These are phyloP conservation scores for Leucozona laternaria DNA, from an alignment of 2,888 invertebrate species.

Conservation along the genomic window DNA sequence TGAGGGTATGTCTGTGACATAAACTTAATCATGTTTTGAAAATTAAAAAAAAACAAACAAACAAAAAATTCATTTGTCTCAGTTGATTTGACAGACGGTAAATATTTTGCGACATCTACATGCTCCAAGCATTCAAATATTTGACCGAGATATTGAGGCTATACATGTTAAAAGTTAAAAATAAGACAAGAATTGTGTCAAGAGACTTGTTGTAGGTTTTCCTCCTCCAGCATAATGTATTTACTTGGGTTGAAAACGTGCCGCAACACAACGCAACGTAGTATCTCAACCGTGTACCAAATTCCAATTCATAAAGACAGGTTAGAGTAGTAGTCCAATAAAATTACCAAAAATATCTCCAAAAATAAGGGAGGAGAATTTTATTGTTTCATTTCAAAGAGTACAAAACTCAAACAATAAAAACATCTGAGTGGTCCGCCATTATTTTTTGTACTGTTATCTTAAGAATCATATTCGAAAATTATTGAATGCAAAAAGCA, in stretches of 20 bases:
- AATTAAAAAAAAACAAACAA: neutral
- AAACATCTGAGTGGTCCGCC: no score
- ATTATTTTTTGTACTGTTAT: no score
- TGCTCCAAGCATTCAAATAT: neutral
- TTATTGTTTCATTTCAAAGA: no score
- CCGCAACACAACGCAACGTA: no score
- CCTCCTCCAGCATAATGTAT: neutral
- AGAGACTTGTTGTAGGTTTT: neutral
- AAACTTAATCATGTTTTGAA: constrained; percentile 19
- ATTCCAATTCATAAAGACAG: no score
- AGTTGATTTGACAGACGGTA: neutral
- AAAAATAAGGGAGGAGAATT: no score
- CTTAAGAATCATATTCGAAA: no score
- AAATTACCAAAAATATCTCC: no score
- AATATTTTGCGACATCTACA: neutral
- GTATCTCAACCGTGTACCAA: no score
- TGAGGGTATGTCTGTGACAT: constrained; percentile 20
- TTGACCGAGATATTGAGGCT: constrained; percentile 8
- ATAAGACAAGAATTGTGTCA: neutral
- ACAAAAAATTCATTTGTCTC: constrained; percentile 1
- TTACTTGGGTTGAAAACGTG: neutral
- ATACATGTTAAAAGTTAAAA: neutral
- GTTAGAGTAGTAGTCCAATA: no score
- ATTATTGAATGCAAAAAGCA: no score
- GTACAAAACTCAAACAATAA: no score